Conservation (phyloP, 2,797 vertebrate species). For the Anomalospiza imberbis region DNA sequence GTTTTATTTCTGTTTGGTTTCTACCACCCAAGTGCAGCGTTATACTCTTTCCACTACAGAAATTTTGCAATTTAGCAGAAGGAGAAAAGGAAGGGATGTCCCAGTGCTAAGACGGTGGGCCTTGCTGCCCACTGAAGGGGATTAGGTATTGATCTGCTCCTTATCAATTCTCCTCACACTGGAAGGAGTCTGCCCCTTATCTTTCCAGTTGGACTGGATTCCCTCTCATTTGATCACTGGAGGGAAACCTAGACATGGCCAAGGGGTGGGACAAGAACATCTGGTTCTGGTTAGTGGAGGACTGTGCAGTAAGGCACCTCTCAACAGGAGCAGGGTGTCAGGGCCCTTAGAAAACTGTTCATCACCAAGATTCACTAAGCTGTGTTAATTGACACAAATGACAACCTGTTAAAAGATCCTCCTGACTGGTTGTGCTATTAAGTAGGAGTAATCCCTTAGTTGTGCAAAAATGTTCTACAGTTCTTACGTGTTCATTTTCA, state of each 20-base stretch:
- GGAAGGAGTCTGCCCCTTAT: constrained; percentile 33
- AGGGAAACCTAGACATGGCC: neutral
- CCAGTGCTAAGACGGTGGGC: neutral
- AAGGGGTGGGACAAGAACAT: neutral
- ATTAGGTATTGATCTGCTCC: constrained; percentile 33
- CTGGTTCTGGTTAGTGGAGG: neutral
- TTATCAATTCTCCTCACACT: constrained; percentile 45
- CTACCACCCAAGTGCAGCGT: neutral
- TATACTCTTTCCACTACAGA: constrained; percentile 17
- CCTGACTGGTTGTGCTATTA: neutral
- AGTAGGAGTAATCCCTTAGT: neutral
- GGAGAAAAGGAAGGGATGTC: neutral
- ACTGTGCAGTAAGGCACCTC: neutral
- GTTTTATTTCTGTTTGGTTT: neutral
- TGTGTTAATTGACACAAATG: neutral
- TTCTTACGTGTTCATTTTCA: neutral
- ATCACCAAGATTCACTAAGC: neutral
- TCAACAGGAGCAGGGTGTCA: neutral
- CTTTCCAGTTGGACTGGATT: constrained; percentile 26
- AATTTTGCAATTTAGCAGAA: constrained; percentile 15
- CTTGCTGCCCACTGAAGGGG: constrained; percentile 16
- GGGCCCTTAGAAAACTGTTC: neutral
- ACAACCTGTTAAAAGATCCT: neutral
- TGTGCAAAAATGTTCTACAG: neutral
- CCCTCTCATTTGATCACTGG: constrained; percentile 23